phyloP scores from a whole-genome alignment of 2,888 invertebrate species.

The Polylopha cassiicola region DNA sequence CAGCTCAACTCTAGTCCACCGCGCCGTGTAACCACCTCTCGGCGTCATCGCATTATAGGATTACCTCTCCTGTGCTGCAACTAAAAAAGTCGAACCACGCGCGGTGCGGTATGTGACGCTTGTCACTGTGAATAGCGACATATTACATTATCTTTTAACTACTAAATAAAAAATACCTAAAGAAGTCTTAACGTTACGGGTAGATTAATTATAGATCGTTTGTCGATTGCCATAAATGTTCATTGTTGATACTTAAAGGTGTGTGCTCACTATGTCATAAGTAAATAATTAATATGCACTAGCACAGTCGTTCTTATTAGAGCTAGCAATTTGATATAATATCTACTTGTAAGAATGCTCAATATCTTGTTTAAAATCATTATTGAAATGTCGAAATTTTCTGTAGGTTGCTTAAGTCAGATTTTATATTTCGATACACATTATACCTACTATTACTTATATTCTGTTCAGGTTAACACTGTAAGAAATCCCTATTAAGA shows the following conservation, averaged over 20 bases:
- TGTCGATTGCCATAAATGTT: slow-evolving; percentile 69
- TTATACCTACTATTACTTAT: too few relatives aligned
- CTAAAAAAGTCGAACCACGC: too few relatives aligned
- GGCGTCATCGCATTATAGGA: too few relatives aligned
- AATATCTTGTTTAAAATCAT: too few relatives aligned
- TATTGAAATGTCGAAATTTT: too few relatives aligned
- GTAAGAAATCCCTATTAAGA: slow-evolving; percentile 4
- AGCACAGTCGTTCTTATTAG: slow-evolving; percentile 64
- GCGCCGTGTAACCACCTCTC: too few relatives aligned
- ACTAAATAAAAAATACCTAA: slow-evolving; percentile 44
- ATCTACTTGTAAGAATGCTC: slow-evolving; percentile 64
- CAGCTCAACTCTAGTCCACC: slow-evolving; percentile 69
- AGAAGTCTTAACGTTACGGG: slow-evolving; percentile 60
- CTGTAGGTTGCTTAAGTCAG: too few relatives aligned
- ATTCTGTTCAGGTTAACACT: slow-evolving; percentile 13
- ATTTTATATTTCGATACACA: too few relatives aligned
- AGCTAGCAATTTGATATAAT: slow-evolving; percentile 47
- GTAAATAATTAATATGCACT: slow-evolving; percentile 55
- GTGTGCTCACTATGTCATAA: slow-evolving; percentile 56
- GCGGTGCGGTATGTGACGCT: slow-evolving; percentile 47
- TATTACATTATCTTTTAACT: slow-evolving; percentile 37
- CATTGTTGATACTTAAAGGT: slow-evolving; percentile 61
- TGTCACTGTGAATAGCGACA: slow-evolving; percentile 58
- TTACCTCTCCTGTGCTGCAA: too few relatives aligned
- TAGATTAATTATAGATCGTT: slow-evolving; percentile 55